Evolutionary conservation across 2,113 vertebrate species (phyloP).

Genomic region (Pseudorhombus dupliciocellatus): DNA sequence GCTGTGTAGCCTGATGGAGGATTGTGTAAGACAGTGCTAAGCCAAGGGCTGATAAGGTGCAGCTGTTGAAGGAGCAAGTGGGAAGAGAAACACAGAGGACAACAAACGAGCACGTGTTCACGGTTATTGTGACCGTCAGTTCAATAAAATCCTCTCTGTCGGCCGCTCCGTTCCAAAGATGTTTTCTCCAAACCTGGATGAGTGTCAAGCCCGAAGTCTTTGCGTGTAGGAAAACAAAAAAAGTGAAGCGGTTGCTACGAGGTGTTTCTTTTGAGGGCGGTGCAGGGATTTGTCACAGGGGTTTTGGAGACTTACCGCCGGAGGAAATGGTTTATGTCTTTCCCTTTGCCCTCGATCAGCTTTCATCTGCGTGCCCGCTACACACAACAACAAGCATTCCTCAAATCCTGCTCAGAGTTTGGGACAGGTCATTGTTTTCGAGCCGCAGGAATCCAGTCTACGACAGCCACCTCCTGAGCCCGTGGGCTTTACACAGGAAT

Average conservation of each 20-base stretch:
- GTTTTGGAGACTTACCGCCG: conserved; percentile 19
- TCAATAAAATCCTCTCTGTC: conserved; percentile 45
- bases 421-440: conserved; percentile 49
- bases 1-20: conserved; percentile 42
- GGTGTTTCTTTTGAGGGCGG: conserved; percentile 69
- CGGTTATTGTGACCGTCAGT: conserved; percentile 24
- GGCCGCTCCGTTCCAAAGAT: not conserved
- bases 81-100: conserved; percentile 6
- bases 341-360: conserved; percentile 54
- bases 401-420: conserved; percentile 45
- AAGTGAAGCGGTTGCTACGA: conserved; percentile 43
- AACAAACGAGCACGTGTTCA: conserved; percentile 17
- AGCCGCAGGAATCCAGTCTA: conserved; percentile 51
- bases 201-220: conserved; percentile 22
- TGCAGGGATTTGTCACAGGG: conserved; percentile 48
- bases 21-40: conserved; percentile 62
- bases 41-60: conserved; percentile 73
- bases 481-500: conserved; percentile 25
- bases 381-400: conserved; percentile 52
- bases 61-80: conserved; percentile 65
- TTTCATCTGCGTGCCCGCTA: conserved; percentile 49
- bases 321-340: conserved; percentile 72
- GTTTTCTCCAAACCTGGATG: conserved; percentile 11
- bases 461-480: conserved; percentile 29
- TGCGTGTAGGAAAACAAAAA: conserved; percentile 42